phyloP scores from a whole-genome alignment of 2,888 invertebrate genomes.

The Sclerodermus sp. region DNA sequence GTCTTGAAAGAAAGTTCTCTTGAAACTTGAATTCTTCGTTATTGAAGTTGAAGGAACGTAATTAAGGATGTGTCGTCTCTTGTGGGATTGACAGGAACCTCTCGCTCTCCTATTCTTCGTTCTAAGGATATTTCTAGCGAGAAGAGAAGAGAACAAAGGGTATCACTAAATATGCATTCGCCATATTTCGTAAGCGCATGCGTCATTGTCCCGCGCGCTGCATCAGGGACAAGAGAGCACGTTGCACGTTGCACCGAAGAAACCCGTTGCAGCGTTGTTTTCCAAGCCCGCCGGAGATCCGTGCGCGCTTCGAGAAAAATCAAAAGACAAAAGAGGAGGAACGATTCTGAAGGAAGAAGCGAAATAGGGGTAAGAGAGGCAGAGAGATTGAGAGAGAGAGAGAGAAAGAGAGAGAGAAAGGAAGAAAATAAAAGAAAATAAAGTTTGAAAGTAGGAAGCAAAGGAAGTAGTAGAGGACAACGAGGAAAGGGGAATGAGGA shows the following conservation, averaged over 20 bases:
- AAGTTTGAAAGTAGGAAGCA: neutral
- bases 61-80: too few relatives aligned
- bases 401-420: neutral
- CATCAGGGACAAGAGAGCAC: too few relatives aligned
- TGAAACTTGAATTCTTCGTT: too few relatives aligned
- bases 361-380: slow-evolving; percentile 5
- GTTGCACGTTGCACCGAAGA: slow-evolving; percentile 1
- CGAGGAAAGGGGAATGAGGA: neutral
- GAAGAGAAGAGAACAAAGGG: slow-evolving; percentile 8
- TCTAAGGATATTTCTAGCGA: slow-evolving; percentile 5
- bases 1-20: too few relatives aligned
- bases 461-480: neutral
- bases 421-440: slow-evolving; percentile 12
- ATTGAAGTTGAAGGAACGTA: too few relatives aligned
- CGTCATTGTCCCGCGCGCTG: too few relatives aligned
- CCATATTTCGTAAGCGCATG: too few relatives aligned
- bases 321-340: slow-evolving; percentile 6
- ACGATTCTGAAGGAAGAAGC: slow-evolving; percentile 2
- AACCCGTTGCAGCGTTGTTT: slow-evolving; percentile 34
- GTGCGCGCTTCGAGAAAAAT: slow-evolving; percentile 25
- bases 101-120: too few relatives aligned
- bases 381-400: slow-evolving; percentile 1
- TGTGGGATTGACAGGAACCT: too few relatives aligned
- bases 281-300: slow-evolving; percentile 31
- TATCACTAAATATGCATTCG: too few relatives aligned